phyloP scores from a whole-genome alignment of 2,113 vertebrate genomes.

The Lucifuga dentata region DNA sequence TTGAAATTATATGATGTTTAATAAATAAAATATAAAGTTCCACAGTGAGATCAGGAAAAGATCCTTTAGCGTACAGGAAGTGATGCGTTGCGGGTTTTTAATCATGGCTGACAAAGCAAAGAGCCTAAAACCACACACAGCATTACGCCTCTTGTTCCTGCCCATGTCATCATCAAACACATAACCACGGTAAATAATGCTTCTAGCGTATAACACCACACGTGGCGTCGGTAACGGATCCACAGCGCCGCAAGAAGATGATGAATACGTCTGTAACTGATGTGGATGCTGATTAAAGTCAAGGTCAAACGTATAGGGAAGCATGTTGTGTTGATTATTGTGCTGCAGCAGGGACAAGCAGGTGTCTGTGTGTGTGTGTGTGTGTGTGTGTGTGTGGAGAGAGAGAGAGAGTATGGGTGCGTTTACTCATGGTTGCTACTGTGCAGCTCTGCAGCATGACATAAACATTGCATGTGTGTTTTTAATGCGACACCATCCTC shows the following conservation, averaged over 20 bases:
- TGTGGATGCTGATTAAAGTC: conserved; percentile 33
- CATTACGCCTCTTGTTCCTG: conserved; percentile 14
- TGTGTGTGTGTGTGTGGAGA: conserved; percentile 12
- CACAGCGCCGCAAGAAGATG: conserved; percentile 7
- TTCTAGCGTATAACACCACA: neutral
- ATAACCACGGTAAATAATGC: conserved; percentile 9
- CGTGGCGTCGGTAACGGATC: conserved; percentile 2
- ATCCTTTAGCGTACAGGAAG: no score
- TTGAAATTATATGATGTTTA: no score
- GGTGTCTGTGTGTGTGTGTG: conserved; percentile 14
- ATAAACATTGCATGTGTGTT: conserved; percentile 47
- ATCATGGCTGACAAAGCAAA: no score
- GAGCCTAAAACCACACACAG: no score
- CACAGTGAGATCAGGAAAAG: no score
- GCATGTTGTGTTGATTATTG: conserved; percentile 27
- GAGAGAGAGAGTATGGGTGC: conserved; percentile 37
- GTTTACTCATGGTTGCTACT: conserved; percentile 39
- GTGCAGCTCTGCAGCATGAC: conserved; percentile 55
- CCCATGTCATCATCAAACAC: neutral
- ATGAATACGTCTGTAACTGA: conserved; percentile 1
- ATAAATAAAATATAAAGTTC: no score
- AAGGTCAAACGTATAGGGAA: conserved; percentile 61
- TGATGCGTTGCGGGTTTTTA: no score
- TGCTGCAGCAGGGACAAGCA: neutral
- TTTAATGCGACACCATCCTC: conserved; percentile 19